Conservation (phyloP, 2,113 vertebrate genomes). For the Corvus moneduloides region DNA sequence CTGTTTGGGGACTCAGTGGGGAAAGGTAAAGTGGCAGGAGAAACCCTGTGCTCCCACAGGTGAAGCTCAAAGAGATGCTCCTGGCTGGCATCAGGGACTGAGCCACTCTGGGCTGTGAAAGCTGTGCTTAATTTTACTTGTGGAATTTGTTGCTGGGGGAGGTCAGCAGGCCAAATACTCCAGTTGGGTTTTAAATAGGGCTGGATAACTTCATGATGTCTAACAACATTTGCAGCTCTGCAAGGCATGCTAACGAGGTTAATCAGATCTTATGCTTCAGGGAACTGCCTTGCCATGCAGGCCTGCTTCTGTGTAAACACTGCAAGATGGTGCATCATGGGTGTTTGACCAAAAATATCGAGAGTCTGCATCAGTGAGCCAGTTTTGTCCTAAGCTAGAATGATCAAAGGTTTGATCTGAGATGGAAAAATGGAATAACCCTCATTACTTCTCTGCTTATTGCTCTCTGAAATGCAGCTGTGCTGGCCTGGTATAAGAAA, state of each 20-base stretch:
- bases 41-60: neutral
- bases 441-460: neutral
- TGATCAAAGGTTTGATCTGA: neutral
- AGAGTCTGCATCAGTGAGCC: neutral
- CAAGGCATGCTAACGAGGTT: constrained; percentile 58
- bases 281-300: constrained; percentile 29
- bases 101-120: neutral
- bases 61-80: neutral
- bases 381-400: neutral
- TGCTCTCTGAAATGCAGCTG: neutral
- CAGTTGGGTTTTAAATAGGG: constrained; percentile 1
- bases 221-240: constrained; percentile 47
- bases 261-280: constrained; percentile 66
- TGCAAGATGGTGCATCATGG: constrained; percentile 15
- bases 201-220: constrained; percentile 30
- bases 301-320: constrained; percentile 17
- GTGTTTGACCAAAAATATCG: constrained; percentile 6
- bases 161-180: constrained; percentile 42
- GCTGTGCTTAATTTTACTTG: neutral
- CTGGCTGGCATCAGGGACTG: neutral
- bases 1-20: rapidly evolving
- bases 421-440: neutral
- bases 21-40: neutral
- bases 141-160: neutral
- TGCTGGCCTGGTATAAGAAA: neutral